Evolutionary conservation across 2,797 vertebrate genomes (phyloP).

Genomic region (Alcedo quadribrachys): DNA sequence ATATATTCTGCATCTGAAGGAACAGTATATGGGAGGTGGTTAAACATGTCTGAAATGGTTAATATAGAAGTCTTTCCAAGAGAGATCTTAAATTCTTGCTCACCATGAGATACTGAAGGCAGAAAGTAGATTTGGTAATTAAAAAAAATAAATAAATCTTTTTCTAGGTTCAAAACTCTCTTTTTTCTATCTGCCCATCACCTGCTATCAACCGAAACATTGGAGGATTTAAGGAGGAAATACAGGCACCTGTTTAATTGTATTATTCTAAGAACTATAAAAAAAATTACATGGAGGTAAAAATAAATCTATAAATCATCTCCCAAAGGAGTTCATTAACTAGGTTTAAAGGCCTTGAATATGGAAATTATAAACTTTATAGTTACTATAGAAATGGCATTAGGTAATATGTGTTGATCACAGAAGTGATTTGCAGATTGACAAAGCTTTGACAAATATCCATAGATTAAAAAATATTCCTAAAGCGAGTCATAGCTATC

Average conservation of each 20-base stretch:
- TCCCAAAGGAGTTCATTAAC: conserved; percentile 9
- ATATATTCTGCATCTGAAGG: not conserved
- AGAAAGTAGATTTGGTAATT: not conserved
- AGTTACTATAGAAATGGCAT: not conserved
- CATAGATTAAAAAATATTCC: not conserved
- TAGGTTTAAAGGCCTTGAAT: not conserved
- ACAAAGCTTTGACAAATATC: not conserved
- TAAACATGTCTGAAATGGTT: conserved; percentile 42
- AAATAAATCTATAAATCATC: conserved; percentile 4
- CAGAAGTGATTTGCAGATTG: not conserved
- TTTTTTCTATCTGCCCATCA: not conserved
- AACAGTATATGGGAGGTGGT: conserved; percentile 18
- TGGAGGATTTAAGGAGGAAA: not conserved
- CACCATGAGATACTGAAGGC: conserved; percentile 1
- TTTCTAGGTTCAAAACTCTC: not conserved
- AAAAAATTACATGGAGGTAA: not conserved
- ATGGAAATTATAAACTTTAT: not conserved
- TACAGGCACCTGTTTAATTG: not conserved
- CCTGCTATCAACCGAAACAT: not conserved
- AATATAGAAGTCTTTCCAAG: conserved; percentile 54
- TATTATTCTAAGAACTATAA: not conserved
- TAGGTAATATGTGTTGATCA: not conserved
- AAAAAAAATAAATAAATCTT: not conserved
- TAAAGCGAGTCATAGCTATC: not conserved
- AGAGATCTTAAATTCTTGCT: conserved; percentile 48